Evolutionary conservation across 2,888 invertebrate genomes (phyloP).

Genomic region (Brenthis daphne): DNA sequence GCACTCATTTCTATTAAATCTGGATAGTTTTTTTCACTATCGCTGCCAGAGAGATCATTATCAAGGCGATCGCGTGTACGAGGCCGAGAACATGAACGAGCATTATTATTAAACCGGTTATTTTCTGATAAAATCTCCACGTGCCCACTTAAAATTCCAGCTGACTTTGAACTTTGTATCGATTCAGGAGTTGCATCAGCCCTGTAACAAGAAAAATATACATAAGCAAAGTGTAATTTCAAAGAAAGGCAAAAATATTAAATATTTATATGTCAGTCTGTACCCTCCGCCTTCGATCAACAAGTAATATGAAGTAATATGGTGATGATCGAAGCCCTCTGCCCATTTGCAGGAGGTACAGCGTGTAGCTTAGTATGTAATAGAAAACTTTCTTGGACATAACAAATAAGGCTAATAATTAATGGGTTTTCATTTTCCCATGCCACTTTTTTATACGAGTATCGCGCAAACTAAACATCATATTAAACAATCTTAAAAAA

Average conservation of each 20-base stretch:
- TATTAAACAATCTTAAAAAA: neutral
- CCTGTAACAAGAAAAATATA: conserved; percentile 56
- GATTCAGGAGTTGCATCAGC: conserved; percentile 76
- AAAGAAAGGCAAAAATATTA: too few species aligned
- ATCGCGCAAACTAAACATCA: neutral
- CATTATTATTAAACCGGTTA: conserved; percentile 70
- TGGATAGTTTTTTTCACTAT: conserved; percentile 81
- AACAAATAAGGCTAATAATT: too few species aligned
- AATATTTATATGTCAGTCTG: too few species aligned
- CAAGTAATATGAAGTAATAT: too few species aligned
- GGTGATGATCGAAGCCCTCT: too few species aligned
- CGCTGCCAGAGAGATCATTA: conserved; percentile 76
- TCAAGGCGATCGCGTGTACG: conserved; percentile 69
- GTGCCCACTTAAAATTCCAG: conserved; percentile 66
- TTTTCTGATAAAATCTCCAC: conserved; percentile 65
- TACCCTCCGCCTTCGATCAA: too few species aligned
- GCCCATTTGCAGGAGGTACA: too few species aligned
- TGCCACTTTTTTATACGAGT: too few species aligned
- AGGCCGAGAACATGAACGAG: conserved; percentile 64
- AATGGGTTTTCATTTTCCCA: too few species aligned
- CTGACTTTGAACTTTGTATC: conserved; percentile 81
- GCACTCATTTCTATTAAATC: conserved; percentile 81
- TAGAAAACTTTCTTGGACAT: too few species aligned
- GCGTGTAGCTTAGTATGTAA: too few species aligned
- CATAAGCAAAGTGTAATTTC: neutral